Conservation (phyloP, 2,797 vertebrate species). For the Tarsius wallacei region DNA sequence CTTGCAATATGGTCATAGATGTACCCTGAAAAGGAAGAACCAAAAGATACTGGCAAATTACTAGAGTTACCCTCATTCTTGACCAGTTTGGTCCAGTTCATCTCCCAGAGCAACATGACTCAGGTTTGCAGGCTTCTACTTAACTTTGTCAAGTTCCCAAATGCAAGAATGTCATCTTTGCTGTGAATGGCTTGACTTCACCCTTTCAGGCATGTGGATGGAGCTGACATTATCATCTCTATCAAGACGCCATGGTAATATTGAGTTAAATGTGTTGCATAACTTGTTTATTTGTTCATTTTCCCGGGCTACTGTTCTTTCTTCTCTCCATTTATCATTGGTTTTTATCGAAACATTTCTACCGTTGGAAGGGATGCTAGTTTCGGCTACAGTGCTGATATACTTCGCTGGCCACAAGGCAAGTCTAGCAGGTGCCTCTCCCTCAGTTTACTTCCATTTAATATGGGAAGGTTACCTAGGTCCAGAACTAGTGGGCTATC, state of each 20-base stretch:
- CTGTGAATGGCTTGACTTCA: background rate
- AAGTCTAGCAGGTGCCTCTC: background rate
- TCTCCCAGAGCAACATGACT: background rate
- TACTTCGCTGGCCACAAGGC: background rate
- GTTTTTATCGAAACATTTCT: background rate
- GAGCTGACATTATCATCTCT: background rate
- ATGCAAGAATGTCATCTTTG: background rate
- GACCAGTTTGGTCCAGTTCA: background rate
- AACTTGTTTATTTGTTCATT: background rate
- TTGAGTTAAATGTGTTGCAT: background rate
- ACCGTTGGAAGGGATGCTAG: background rate
- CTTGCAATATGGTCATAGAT: background rate
- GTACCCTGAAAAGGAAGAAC: background rate
- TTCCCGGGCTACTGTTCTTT: background rate
- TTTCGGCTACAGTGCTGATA: background rate
- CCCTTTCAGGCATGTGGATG: background rate
- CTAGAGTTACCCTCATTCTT: background rate
- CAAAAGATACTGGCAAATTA: background rate
- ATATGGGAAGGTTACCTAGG: background rate
- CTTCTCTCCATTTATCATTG: background rate
- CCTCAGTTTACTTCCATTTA: background rate
- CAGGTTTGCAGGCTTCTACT: background rate
- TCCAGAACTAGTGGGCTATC: background rate
- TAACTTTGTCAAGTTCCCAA: background rate
- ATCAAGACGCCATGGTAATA: background rate